Evolutionary conservation across 2,888 invertebrate genomes (phyloP).

Genomic region (Eupithecia vulgata): DNA sequence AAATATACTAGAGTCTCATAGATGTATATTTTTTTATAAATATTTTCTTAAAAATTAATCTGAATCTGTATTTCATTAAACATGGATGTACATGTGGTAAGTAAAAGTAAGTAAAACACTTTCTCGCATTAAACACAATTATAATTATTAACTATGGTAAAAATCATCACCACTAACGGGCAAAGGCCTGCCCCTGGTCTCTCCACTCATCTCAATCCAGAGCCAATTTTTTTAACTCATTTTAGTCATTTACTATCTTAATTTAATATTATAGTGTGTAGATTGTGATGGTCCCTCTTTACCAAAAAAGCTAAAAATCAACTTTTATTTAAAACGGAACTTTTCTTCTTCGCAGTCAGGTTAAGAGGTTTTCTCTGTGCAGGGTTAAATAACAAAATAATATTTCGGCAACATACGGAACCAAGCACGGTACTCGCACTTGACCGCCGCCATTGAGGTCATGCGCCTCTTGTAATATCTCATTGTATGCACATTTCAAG

Average conservation of each 20-base stretch:
- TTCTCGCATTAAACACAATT: neutral
- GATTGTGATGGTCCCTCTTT: no score
- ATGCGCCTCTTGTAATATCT: constrained; percentile 23
- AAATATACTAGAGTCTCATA: neutral
- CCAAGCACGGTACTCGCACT: constrained; percentile 16
- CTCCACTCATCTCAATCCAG: neutral
- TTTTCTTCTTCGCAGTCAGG: neutral
- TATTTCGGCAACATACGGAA: constrained; percentile 9
- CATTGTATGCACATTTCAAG: constrained; percentile 25
- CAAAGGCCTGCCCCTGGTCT: neutral
- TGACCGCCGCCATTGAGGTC: constrained; percentile 29
- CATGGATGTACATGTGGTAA: neutral
- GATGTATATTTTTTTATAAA: neutral
- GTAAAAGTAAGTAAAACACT: no score
- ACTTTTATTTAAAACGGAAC: no score
- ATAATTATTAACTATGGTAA: neutral
- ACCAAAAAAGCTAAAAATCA: no score
- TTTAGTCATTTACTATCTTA: no score
- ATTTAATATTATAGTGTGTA: no score
- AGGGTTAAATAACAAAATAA: neutral
- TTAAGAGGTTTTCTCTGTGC: neutral
- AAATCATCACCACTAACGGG: neutral
- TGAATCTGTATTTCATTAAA: neutral
- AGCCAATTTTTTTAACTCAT: neutral
- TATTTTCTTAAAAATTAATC: neutral